Evolutionary conservation across 2,888 invertebrate genomes (phyloP), one percentile per base, ranked within the genome.

Genomic region (Listrodromus nycthemerus): DNA sequence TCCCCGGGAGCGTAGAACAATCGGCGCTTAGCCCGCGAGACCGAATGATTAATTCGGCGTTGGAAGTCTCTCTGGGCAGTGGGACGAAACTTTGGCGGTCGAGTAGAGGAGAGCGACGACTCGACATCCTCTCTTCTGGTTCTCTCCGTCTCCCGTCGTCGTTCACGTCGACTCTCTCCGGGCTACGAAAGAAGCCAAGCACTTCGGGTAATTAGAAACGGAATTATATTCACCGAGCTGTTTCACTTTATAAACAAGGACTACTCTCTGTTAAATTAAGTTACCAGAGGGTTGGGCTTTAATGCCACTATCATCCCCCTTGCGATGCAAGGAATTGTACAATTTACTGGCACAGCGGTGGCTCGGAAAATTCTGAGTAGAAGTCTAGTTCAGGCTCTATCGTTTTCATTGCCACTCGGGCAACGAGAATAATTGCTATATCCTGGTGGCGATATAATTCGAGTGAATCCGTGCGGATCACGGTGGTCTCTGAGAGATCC

Each of bases 211-310:
- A 92, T 92, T 92, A 92, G 91, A 91, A 91, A 89, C 89, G 89
- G 89, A 92, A 91, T 91, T 92, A 91, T 92, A 91, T 91, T 90
- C 91, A 87, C 88, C 90, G 91, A 89, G 89, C 91, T 91, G 90
- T 91, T 92, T 92, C 90, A 91, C 90, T 92, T 91, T 92, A 91
- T 91, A 92, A 92, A 92, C 91, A 92, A 92, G 91, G 89, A 92
- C 91, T 61, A 61, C 61, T 90, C 45, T 50, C 55, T 63, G 89
- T 91, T 92, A 91, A 92, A 92, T 89, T 89, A 91, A 92, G 91
- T 91, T 91, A 87, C 87, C 87, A 83, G 83, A 86, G 73, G 63
- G 87, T 30, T 48, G 66, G 19, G 86, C 76, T 89, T 89, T 88
- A 88, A 87, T 87, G 85, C 85, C 84, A 83, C 82, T 85, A 85